phyloP scores from a whole-genome alignment of 2,888 invertebrate genomes.

The Mythimna ferrago region DNA sequence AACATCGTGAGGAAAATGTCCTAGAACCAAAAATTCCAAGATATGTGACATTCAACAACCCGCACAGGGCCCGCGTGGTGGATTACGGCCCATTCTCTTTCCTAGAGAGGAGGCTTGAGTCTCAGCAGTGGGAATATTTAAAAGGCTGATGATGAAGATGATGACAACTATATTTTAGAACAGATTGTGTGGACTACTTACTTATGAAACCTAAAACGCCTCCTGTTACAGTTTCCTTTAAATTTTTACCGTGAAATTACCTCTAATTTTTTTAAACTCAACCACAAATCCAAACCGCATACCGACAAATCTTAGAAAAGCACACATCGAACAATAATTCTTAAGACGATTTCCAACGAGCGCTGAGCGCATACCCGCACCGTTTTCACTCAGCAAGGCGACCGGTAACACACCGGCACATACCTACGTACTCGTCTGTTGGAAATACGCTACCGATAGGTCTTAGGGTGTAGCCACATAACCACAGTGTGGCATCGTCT shows the following conservation, averaged over 20 bases:
- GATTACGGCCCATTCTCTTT: no score
- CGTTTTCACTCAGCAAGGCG: conserved; percentile 76
- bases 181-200: no score
- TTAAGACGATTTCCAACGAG: conserved; percentile 71
- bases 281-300: conserved; percentile 36
- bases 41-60: no score
- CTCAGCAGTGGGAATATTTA: no score
- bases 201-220: neutral
- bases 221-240: neutral
- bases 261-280: conserved; percentile 9
- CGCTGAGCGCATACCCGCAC: conserved; percentile 60
- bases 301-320: conserved; percentile 57
- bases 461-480: conserved; percentile 5
- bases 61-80: no score
- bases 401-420: conserved; percentile 66
- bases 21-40: no score
- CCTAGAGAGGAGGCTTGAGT: no score
- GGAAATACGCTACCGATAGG: conserved; percentile 25
- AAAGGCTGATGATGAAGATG: no score
- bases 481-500: no score
- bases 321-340: conserved; percentile 57
- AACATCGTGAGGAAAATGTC: no score
- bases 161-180: no score
- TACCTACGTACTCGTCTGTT: neutral
- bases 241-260: neutral